Evolutionary conservation across 1,140 invertebrate species (phyloP).

Genomic region (Tenebrio molitor): DNA sequence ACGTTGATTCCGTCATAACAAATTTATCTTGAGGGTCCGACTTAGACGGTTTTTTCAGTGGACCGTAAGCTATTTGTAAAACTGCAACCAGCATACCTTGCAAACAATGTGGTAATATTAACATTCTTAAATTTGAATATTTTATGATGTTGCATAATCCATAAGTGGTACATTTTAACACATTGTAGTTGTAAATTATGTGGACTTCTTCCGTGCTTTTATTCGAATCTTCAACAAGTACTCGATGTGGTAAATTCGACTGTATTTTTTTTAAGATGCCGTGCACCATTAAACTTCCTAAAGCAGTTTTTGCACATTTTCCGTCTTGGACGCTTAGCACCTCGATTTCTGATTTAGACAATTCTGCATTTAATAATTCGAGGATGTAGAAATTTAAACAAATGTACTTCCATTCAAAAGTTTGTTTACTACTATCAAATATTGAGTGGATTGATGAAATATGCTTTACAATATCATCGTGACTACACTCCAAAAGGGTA

Average conservation of each 20-base stretch:
- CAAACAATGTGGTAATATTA: constrained; percentile 68
- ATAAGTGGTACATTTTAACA: constrained; percentile 63
- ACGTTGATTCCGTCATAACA: constrained; percentile 70
- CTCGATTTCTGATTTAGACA: not conserved
- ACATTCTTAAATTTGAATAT: constrained; percentile 58
- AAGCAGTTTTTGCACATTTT: constrained; percentile 68
- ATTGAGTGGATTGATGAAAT: not conserved
- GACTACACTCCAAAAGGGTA: too few relatives aligned
- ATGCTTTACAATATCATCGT: constrained; percentile 6
- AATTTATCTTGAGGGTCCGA: constrained; percentile 58
- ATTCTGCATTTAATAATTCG: constrained; percentile 33
- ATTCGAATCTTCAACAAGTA: constrained; percentile 64
- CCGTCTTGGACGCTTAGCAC: constrained; percentile 72
- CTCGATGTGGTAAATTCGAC: constrained; percentile 73
- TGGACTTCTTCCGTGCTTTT: constrained; percentile 52
- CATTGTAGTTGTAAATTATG: constrained; percentile 17
- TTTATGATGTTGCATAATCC: constrained; percentile 58
- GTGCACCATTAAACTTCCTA: constrained; percentile 74
- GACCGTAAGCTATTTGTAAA: constrained; percentile 79
- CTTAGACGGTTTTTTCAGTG: constrained; percentile 72
- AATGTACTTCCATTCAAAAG: constrained; percentile 40
- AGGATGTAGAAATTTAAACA: constrained; percentile 42
- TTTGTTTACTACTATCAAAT: not conserved
- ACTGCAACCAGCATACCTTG: constrained; percentile 74
- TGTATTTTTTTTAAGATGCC: constrained; percentile 77